Evolutionary conservation across 2,888 invertebrate genomes (phyloP).

Genomic region (Heliconius cydno): DNA sequence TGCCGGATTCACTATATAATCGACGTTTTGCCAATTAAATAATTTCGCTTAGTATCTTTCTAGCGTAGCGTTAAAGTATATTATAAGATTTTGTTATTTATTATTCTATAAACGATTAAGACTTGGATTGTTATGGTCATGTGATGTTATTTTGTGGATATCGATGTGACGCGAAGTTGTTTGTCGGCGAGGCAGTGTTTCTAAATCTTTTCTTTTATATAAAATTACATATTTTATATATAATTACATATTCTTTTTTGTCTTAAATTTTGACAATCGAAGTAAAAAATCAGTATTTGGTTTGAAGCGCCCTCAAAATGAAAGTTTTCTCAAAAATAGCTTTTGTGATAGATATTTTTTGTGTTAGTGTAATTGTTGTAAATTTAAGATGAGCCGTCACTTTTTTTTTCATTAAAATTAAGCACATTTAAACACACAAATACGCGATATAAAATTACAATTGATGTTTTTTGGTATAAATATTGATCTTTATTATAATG

Average conservation of each 20-base stretch:
- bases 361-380: constrained; percentile 60
- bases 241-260: no score
- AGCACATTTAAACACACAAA: constrained; percentile 49
- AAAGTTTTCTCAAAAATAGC: constrained; percentile 50
- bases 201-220: neutral
- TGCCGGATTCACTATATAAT: constrained; percentile 49
- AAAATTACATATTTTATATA: no score
- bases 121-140: constrained; percentile 72
- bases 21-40: constrained; percentile 68
- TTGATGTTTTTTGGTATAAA: constrained; percentile 30
- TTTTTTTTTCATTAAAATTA: constrained; percentile 49
- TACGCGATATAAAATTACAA: constrained; percentile 30
- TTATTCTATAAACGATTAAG: constrained; percentile 77
- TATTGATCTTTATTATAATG: neutral
- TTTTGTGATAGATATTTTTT: constrained; percentile 77
- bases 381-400: constrained; percentile 36
- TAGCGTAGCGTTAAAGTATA: constrained; percentile 65
- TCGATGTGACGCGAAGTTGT: constrained; percentile 40
- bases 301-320: constrained; percentile 4
- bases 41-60: constrained; percentile 74
- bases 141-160: constrained; percentile 68
- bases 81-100: constrained; percentile 81
- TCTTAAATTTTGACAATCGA: constrained; percentile 16
- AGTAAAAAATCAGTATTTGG: constrained; percentile 13
- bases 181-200: constrained; percentile 12